These are phyloP conservation scores for Cinclus mexicanus DNA, from an alignment of 2,113 vertebrate genomes.

Conservation along the genomic window DNA sequence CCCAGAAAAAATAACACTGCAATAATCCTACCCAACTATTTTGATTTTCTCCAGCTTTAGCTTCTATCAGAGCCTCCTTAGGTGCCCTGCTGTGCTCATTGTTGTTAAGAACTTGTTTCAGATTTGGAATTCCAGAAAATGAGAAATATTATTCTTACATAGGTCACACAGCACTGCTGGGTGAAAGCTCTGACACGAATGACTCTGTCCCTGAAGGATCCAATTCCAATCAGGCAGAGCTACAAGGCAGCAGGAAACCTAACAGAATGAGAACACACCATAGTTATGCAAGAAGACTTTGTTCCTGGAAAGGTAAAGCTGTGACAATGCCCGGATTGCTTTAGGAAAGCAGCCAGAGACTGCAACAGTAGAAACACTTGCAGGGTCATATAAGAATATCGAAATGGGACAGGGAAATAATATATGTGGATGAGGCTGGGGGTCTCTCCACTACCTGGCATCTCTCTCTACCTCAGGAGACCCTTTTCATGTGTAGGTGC, in stretches of 20 bases:
- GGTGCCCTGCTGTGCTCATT: background rate
- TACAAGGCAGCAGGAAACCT: conserved; percentile 3
- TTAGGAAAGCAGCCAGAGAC: background rate
- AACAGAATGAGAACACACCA: background rate
- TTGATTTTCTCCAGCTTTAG: background rate
- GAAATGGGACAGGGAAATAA: background rate
- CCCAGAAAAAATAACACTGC: background rate
- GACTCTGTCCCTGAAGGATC: background rate
- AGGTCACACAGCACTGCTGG: background rate
- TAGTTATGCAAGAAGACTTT: background rate
- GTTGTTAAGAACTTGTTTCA: background rate
- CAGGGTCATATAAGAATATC: background rate
- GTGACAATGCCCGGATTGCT: background rate
- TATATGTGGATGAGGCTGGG: background rate
- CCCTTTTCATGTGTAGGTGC: background rate
- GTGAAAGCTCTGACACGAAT: background rate
- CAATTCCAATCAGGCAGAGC: background rate
- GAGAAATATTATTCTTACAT: background rate
- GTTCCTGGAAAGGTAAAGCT: background rate
- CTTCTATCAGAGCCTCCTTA: background rate
- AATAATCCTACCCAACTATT: background rate
- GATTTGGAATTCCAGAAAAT: conserved; percentile 1
- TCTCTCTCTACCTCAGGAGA: background rate
- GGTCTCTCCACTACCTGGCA: background rate
- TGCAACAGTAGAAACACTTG: background rate